Base-by-base conservation (phyloP, 2,888 invertebrate species). In the Drosophila pegasa region DNA sequence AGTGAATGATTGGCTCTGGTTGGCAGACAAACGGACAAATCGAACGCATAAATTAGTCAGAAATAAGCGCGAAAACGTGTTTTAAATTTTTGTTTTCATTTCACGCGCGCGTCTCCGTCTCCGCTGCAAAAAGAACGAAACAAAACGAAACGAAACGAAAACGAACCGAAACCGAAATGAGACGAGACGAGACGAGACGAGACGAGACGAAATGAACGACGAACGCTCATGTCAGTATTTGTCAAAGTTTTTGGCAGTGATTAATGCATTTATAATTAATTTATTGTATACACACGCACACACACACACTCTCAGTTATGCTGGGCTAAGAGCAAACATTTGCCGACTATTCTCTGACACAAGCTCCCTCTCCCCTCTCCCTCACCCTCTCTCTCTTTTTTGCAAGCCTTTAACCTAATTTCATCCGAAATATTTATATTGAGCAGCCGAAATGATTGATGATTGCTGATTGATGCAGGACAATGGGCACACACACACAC, bases 191-290 rank as follows among this genome's bases (percentile, higher is more conserved):
- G n/a, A 52, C 33, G 48, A 55, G 29, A 45, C 40, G 58, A 71
- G 66, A 78, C 61, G 78, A 67, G 60, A 80, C 66, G 87, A 83
- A 62, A 69, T 75, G 67, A 70, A 73, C 72, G 72, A 77, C 79
- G 71, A 84, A 74, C 89, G 86, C 83, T 89, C 85, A 88, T 85
- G 88, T 86, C 86, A 88, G 79, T 87, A 88, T 89, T 87, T 89
- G 90, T 89, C 89, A 89, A 82, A 87, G 74, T 76, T 86, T 84
- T 84, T 88, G 89, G 87, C 90, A 90, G 74, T 90, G 89, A 90
- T 90, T 90, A 90, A 90, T 90, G 87, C 87, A 87, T 87, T 90
- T 89, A 87, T 88, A 90, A 90, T 90, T 86, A 86, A 90, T 90
- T 89, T 87, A 80, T 85, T 85, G 85, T 85, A 86, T 61, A 72